phyloP scores from a whole-genome alignment of 2,113 vertebrate genomes.

The Spizaetus ornatus region DNA sequence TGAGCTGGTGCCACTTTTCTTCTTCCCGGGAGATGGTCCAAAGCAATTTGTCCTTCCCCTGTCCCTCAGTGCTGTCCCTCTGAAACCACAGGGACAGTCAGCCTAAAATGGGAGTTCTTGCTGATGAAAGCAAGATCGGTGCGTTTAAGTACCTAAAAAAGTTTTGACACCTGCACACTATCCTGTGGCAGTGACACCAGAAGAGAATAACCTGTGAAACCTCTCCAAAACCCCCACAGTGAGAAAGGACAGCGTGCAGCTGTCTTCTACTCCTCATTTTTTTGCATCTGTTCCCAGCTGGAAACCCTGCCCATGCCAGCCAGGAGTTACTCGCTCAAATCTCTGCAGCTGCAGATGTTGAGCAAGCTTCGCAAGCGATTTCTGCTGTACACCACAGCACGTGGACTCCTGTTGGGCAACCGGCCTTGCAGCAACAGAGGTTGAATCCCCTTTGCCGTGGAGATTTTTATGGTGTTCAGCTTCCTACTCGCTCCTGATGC shows the following conservation, averaged over 20 bases:
- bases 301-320: not conserved
- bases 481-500: not conserved
- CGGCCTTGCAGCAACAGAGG: not conserved
- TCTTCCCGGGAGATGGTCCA: not conserved
- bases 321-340: not conserved
- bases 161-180: not conserved
- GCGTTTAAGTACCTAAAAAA: not conserved
- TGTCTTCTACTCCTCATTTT: not conserved
- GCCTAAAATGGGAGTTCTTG: not conserved
- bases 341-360: not conserved
- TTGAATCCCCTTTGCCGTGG: accelerated
- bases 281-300: not conserved
- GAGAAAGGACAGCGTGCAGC: not conserved
- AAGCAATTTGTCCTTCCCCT: not conserved
- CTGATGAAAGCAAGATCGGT: not conserved
- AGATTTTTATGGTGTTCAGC: not conserved
- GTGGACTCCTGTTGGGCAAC: not conserved
- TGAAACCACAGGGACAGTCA: not conserved
- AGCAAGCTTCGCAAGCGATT: not conserved
- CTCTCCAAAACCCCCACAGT: not conserved
- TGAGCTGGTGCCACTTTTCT: not conserved
- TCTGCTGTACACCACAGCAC: not conserved
- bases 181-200: not conserved
- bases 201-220: accelerated
- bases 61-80: no score